phyloP scores from a whole-genome alignment of 2,113 vertebrate species.

The Nymphicus hollandicus region DNA sequence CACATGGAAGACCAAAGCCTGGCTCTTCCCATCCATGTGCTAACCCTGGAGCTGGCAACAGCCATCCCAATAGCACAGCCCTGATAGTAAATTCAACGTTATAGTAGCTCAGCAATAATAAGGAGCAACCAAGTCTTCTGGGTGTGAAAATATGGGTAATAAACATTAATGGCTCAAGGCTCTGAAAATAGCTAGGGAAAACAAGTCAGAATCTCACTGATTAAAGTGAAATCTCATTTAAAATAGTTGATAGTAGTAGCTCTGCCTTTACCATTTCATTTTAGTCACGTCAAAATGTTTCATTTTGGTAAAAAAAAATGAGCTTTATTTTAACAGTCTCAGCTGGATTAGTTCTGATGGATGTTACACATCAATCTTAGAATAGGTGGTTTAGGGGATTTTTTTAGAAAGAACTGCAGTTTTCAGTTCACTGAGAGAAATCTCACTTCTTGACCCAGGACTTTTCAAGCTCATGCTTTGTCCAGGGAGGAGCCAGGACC shows the following conservation, averaged over 20 bases:
- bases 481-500: not conserved
- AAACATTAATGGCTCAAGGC: not conserved
- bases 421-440: not conserved
- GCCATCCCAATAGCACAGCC: not conserved
- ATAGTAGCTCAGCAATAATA: not conserved
- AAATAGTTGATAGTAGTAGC: not conserved
- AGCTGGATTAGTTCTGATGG: not conserved
- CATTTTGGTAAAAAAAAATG: not conserved
- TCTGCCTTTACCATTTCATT: not conserved
- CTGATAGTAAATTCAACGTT: not conserved
- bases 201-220: not conserved
- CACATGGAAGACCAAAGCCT: not conserved
- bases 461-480: not conserved
- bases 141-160: not conserved
- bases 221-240: constrained; percentile 13
- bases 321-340: constrained; percentile 7
- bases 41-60: not conserved
- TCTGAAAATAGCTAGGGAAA: constrained; percentile 14
- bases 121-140: not conserved
- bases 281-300: not conserved
- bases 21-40: not conserved
- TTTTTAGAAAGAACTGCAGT: not conserved
- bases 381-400: not conserved
- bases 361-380: not conserved
- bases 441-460: not conserved